A percentile compares a stretch with the other conserved stretches of the same genome.
Evolutionary conservation across 2,113 vertebrate species (phyloP).

Genomic region (Balaeniceps rex): DNA sequence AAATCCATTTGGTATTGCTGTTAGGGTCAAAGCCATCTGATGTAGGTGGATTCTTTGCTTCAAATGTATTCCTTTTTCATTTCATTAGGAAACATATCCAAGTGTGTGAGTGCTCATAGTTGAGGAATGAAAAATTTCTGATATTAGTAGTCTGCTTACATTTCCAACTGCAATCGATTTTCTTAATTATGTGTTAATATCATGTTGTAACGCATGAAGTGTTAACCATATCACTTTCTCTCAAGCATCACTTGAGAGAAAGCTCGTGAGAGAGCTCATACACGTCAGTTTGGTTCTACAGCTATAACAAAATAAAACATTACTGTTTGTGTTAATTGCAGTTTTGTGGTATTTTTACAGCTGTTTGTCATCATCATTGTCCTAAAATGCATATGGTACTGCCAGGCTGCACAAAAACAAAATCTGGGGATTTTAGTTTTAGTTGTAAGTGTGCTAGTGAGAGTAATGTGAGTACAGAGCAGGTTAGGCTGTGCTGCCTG

Average conservation of each 20-base stretch:
- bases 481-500: background rate
- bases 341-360: background rate
- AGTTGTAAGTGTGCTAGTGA: background rate
- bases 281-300: background rate
- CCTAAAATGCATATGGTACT: background rate
- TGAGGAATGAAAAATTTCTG: background rate
- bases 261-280: background rate
- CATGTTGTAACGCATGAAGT: background rate
- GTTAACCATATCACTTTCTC: background rate
- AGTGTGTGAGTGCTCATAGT: background rate
- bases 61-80: background rate
- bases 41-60: background rate
- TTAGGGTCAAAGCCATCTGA: background rate
- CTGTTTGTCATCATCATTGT: background rate
- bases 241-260: background rate
- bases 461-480: accelerated
- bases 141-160: background rate
- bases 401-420: background rate
- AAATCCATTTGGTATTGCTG: background rate
- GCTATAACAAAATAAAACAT: background rate
- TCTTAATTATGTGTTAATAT: background rate
- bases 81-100: background rate
- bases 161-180: background rate
- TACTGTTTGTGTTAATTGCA: background rate
- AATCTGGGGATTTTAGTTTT: accelerated